Conservation (phyloP, 2,113 vertebrate species). For the Sinocyclocheilus anophthalmus region DNA sequence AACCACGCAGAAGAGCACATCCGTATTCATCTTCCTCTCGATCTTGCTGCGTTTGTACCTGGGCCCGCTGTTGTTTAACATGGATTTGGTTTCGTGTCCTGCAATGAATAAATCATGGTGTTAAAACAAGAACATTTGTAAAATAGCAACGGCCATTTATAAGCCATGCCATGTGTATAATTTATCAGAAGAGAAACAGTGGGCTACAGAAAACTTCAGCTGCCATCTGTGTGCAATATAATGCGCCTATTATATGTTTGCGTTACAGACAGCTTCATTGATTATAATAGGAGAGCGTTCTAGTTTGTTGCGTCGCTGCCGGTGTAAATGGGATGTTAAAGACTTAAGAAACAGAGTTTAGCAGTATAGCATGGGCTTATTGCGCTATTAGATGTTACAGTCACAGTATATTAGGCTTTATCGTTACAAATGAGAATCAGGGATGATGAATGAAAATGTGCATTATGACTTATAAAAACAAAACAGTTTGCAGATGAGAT, state of each 20-base stretch:
- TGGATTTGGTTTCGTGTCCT: constrained; percentile 95
- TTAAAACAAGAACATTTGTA: constrained; percentile 27
- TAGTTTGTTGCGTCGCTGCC: neutral
- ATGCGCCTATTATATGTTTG: neutral
- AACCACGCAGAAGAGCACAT: constrained; percentile 86
- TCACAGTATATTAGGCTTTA: constrained; percentile 15
- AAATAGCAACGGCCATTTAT: neutral
- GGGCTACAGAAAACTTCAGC: neutral
- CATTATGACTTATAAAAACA: neutral
- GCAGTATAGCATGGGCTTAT: neutral
- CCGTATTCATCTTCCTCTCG: constrained; percentile 84
- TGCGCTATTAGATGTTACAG: constrained; percentile 1
- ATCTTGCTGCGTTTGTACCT: constrained; percentile 94
- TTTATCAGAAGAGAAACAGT: neutral
- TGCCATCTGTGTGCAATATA: neutral
- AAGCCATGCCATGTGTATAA: constrained; percentile 1
- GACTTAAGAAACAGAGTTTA: constrained; percentile 4
- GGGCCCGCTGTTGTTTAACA: constrained; percentile 89
- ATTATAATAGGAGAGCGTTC: constrained; percentile 9
- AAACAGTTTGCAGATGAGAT: neutral
- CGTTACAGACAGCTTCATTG: neutral
- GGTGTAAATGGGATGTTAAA: constrained; percentile 14
- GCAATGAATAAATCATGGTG: constrained; percentile 47
- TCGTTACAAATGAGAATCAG: neutral
- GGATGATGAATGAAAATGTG: neutral